phyloP scores from a whole-genome alignment of 1,140 invertebrate species.

The Tetramorium simillimum region DNA sequence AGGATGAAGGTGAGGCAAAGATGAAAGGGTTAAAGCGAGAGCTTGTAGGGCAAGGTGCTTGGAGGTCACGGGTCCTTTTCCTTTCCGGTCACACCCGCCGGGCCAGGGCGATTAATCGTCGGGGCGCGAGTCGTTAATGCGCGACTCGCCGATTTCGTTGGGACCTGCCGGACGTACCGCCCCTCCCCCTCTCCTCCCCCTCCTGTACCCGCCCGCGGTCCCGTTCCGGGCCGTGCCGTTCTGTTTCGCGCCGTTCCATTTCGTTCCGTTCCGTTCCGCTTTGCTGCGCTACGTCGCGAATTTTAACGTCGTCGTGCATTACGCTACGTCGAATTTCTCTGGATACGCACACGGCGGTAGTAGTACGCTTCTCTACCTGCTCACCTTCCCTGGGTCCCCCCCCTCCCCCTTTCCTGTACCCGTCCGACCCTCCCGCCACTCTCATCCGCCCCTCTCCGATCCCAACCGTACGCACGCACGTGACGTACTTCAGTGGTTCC shows the following conservation, averaged over 20 bases:
- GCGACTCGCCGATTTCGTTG: background rate
- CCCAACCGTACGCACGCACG: constrained; percentile 16
- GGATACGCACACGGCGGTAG: background rate
- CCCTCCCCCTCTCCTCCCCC: no score
- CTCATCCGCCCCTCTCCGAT: background rate
- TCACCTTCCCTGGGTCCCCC: background rate
- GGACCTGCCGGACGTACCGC: background rate
- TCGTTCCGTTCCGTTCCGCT: constrained; percentile 32
- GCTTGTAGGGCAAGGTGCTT: background rate
- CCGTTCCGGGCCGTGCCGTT: background rate
- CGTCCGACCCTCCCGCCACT: background rate
- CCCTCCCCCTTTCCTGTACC: background rate
- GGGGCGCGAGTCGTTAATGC: background rate
- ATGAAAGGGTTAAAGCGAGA: background rate
- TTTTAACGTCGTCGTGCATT: constrained; percentile 15
- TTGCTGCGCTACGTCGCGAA: constrained; percentile 21
- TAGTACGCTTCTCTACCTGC: constrained; percentile 37
- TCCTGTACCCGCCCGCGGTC: background rate
- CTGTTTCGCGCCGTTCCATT: constrained; percentile 10
- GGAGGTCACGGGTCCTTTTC: background rate
- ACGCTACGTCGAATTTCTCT: constrained; percentile 67
- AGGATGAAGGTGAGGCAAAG: no score
- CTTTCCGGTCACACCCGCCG: constrained; percentile 5
- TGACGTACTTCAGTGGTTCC: constrained; percentile 12
- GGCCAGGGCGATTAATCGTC: background rate